phyloP scores from a whole-genome alignment of 2,113 vertebrate species.

The Ammodramus savannarum region DNA sequence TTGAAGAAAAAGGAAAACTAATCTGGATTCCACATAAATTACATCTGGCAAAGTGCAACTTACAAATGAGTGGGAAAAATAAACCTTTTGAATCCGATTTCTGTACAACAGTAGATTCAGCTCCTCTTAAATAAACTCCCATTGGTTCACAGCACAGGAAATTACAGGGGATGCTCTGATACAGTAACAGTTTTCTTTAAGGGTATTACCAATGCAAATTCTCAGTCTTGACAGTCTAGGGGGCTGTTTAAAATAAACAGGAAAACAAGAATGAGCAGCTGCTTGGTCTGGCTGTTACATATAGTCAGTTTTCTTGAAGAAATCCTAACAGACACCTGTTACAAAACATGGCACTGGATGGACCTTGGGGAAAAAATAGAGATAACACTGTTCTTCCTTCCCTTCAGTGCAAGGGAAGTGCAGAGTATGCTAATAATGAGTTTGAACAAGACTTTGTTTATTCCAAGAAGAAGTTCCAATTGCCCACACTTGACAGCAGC shows the following conservation, averaged over 20 bases:
- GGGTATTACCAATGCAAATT: background rate
- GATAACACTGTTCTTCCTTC: background rate
- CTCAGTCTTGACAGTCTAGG: background rate
- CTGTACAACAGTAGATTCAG: constrained; percentile 30
- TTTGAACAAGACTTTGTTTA: background rate
- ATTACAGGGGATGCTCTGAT: background rate
- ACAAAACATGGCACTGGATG: background rate
- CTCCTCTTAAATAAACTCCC: constrained; percentile 30
- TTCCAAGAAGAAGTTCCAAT: background rate
- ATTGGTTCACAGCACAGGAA: background rate
- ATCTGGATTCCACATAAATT: constrained; percentile 51
- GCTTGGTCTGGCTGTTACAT: background rate
- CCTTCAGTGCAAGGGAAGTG: background rate
- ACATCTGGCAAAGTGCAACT: constrained; percentile 52
- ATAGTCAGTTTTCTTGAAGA: background rate
- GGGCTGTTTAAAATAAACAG: background rate
- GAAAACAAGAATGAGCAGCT: background rate
- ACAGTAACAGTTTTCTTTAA: background rate
- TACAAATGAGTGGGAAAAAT: constrained; percentile 32
- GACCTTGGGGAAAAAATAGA: background rate
- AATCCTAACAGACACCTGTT: background rate
- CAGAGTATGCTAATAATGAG: background rate
- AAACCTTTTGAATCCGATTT: constrained; percentile 36
- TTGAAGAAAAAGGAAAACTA: constrained; percentile 68
- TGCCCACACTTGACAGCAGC: background rate